Percentiles rank a stretch among this genome's conserved stretches.
Conservation (phyloP, 2,113 vertebrate species). For the Mobula birostris region DNA sequence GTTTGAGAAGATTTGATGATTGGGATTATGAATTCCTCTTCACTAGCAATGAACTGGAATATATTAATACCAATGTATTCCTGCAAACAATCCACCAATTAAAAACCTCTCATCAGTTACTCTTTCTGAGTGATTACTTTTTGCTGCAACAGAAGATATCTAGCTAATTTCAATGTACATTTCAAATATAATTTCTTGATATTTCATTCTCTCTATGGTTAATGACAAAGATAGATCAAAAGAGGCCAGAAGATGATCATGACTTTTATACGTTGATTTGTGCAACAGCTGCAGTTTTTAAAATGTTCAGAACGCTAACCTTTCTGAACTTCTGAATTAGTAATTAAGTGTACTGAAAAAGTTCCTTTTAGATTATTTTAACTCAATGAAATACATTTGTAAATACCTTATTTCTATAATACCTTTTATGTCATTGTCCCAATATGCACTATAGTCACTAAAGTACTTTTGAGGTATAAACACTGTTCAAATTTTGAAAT, state of each 20-base stretch:
- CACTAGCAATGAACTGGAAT: conserved; percentile 11
- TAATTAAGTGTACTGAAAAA: neutral
- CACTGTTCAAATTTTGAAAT: too few relatives aligned
- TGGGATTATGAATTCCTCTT: conserved; percentile 19
- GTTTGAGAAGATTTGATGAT: conserved; percentile 21
- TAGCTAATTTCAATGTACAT: conserved; percentile 29
- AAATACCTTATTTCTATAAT: too few relatives aligned
- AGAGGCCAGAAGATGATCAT: neutral
- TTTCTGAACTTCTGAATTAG: neutral
- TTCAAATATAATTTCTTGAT: conserved; percentile 26
- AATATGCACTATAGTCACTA: too few relatives aligned
- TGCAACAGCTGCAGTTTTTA: neutral
- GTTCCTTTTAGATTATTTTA: neutral
- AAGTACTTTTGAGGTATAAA: too few relatives aligned
- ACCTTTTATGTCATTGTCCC: too few relatives aligned
- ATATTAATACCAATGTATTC: conserved; percentile 17
- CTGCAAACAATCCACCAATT: conserved; percentile 18
- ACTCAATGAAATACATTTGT: neutral
- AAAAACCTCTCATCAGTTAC: conserved; percentile 3
- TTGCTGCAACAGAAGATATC: neutral
- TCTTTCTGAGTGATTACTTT: neutral
- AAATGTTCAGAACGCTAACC: neutral
- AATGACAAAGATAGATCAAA: conserved; percentile 15
- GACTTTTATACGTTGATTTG: neutral
- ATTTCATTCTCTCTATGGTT: conserved; percentile 33